Base-by-base conservation (phyloP, 2,113 vertebrate species). In the Nycticebus coucang region DNA sequence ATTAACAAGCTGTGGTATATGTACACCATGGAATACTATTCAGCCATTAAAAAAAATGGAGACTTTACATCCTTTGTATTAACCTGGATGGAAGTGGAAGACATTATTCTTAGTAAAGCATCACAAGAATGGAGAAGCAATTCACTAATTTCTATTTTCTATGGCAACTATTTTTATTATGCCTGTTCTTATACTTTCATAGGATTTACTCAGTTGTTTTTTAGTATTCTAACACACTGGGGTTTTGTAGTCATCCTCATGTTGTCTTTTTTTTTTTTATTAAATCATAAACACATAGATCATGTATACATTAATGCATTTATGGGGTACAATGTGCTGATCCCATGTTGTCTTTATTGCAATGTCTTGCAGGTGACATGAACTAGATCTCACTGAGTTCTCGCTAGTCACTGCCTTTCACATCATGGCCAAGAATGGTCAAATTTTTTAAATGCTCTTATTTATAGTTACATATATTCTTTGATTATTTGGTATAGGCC, bases 341-440 rank as follows among this genome's bases (percentile, higher is more conserved):
- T 10, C 45, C 10, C 45, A 18, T 22, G 9, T 89, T 28, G 35
- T 92, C 80, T 80, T 86, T 89, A 74, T 41, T 89, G 28, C 26
- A 33, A 50, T 71, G 77, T 3, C 2, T 55, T 71, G 7, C 18
- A 93, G 79, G 33, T 28, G n/a, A 28, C 19, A 12, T 87, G 26
- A 6, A 74, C 62, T 35, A 0, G 2, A 59, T 71, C 28, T 53
- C 18, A 41, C 30, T 69, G 9, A 87, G 82, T 87, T 90, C 55
- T 95, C 26, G 3, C 30, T 45, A 91, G 80, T 92, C 22, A 24
- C 37, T 93, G 41, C 19, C 22, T 93, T 93, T 95, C 45, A 45
- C 30, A 62, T 59, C 64, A 2, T 59, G 8, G 5, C 37, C 50
- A 94, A 72, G 68, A 35, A 55, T 30, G 5, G 7, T 50, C 33